phyloP scores from a whole-genome alignment of 2,113 vertebrate genomes.

The Varanus salvator region DNA sequence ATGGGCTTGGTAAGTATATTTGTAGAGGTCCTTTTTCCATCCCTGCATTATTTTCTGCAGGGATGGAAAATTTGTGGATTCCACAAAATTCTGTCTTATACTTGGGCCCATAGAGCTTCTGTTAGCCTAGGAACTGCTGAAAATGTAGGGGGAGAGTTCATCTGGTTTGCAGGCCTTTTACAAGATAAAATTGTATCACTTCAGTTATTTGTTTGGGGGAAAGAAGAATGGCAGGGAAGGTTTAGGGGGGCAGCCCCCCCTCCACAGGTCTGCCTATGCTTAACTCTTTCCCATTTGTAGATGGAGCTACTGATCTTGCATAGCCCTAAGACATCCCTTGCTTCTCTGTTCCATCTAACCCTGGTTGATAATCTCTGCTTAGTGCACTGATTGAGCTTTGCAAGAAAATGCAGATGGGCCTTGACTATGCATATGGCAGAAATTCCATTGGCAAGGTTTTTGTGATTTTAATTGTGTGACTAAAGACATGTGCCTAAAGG shows the following conservation, averaged over 20 bases:
- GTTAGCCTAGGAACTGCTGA: neutral
- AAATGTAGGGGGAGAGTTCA: neutral
- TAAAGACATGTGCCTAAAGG: neutral
- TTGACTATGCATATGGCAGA: neutral
- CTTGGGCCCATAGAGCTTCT: neutral
- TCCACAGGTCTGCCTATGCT: neutral
- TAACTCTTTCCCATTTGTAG: neutral
- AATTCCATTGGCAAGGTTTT: slow-evolving; percentile 34
- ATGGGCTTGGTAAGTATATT: neutral
- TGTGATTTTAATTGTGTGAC: too few relatives aligned
- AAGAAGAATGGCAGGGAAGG: too few relatives aligned
- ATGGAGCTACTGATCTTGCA: neutral
- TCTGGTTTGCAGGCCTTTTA: neutral
- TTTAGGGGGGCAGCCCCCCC: too few relatives aligned
- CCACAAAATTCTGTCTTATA: neutral
- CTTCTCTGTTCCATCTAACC: neutral
- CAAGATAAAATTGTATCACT: too few relatives aligned
- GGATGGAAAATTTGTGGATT: too few relatives aligned
- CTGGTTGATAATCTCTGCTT: neutral
- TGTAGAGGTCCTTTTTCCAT: neutral
- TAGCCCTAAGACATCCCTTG: neutral
- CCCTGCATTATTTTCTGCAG: neutral
- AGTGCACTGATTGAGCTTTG: neutral
- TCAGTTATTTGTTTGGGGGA: too few relatives aligned
- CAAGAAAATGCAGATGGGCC: neutral